A percentile compares a stretch with the other conserved stretches of the same genome.
phyloP scores from a whole-genome alignment of 2,797 vertebrate species.

The Acestrorhynchus altus region DNA sequence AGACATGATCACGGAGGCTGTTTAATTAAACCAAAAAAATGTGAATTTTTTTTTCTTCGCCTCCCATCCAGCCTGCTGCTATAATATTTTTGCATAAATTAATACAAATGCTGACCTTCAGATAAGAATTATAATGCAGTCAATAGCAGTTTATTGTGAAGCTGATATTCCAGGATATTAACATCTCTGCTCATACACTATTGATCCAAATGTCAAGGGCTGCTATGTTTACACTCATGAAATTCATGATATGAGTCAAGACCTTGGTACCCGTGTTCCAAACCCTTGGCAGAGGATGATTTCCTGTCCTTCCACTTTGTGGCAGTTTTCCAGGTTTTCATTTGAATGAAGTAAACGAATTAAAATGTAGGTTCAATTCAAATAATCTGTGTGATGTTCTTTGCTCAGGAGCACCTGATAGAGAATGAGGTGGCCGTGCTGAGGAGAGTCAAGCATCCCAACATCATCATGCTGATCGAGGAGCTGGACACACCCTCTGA shows the following conservation, averaged over 20 bases:
- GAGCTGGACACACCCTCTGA: slow-evolving; percentile 92
- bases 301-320: background rate
- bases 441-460: slow-evolving; percentile 93
- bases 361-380: too few species aligned
- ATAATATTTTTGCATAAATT: slow-evolving; percentile 9
- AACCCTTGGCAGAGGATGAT: slow-evolving; percentile 34
- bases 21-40: slow-evolving; percentile 44
- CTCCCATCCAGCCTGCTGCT: slow-evolving; percentile 39
- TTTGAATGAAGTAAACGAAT: background rate
- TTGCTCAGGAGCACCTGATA: slow-evolving; percentile 92
- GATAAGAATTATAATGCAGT: background rate
- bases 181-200: background rate
- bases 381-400: slow-evolving; percentile 8
- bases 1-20: background rate
- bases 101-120: slow-evolving; percentile 10
- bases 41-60: slow-evolving; percentile 51
- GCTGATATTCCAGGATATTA: background rate
- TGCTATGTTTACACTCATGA: slow-evolving; percentile 4
- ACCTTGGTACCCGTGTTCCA: slow-evolving; percentile 2
- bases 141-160: background rate
- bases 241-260: background rate
- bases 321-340: background rate
- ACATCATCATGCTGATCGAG: slow-evolving; percentile 97
- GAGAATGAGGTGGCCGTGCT: slow-evolving; percentile 96
- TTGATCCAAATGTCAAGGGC: slow-evolving; percentile 1